These are phyloP conservation scores for Microtus oregoni DNA, from an alignment of 2,113 vertebrate genomes.

Conservation along the genomic window DNA sequence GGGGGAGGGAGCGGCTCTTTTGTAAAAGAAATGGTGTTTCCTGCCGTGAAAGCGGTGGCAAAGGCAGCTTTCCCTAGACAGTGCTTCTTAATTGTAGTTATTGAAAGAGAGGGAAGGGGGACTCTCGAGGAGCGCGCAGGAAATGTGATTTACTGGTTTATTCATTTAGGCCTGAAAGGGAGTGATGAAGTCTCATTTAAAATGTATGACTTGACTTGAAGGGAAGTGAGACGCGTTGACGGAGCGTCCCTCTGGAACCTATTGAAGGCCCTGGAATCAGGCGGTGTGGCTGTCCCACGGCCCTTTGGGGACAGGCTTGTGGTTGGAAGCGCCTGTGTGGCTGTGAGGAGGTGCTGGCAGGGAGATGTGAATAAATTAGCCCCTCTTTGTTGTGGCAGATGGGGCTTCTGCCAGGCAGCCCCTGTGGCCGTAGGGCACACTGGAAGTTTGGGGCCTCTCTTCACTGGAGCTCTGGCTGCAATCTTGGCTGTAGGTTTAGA, in stretches of 20 bases:
- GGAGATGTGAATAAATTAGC: conserved; percentile 68
- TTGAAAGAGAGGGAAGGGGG: not conserved
- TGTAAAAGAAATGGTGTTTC: conserved; percentile 55
- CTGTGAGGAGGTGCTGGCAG: not conserved
- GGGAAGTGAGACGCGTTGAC: conserved; percentile 52
- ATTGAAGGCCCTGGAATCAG: not conserved
- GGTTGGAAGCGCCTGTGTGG: not conserved
- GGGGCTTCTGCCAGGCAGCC: not conserved
- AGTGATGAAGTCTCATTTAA: conserved; percentile 78
- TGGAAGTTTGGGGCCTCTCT: not conserved
- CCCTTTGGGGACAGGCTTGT: conserved; percentile 3
- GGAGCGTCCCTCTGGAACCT: conserved; percentile 42
- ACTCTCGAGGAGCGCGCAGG: not conserved
- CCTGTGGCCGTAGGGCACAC: not conserved
- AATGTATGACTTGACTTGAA: conserved; percentile 77
- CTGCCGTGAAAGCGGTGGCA: conserved; percentile 2
- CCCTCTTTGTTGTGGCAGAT: conserved; percentile 57
- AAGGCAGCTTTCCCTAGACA: not conserved
- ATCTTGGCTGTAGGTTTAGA: not conserved
- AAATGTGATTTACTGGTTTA: conserved; percentile 76
- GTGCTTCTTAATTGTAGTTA: conserved; percentile 49
- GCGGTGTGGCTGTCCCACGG: not conserved
- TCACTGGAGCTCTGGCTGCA: not conserved
- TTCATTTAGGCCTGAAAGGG: conserved; percentile 69
- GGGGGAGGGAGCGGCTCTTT: not conserved